phyloP scores from a whole-genome alignment of 1,140 invertebrate species.

The Caenorhabditis latens region DNA sequence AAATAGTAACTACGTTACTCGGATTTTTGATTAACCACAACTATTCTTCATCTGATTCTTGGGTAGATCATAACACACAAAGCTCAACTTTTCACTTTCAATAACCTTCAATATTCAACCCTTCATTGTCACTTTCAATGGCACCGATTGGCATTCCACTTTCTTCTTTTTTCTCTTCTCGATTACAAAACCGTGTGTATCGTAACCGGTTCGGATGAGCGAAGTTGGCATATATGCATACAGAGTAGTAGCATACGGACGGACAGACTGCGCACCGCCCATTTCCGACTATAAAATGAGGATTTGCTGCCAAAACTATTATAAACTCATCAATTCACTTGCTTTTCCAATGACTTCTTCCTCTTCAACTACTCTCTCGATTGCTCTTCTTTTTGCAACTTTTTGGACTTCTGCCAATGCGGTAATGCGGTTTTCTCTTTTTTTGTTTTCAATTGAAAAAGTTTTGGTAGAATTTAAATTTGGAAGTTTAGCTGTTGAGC shows the following conservation, averaged over 20 bases:
- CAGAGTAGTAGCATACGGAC: not conserved
- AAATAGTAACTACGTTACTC: too few species aligned
- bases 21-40: too few species aligned
- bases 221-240: conserved; percentile 54
- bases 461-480: not conserved
- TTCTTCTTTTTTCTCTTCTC: conserved; percentile 13
- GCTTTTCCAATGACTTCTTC: conserved; percentile 36
- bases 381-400: conserved; percentile 51
- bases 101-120: conserved; percentile 30
- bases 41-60: too few species aligned
- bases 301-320: conserved; percentile 38
- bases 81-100: not conserved
- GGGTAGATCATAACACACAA: too few species aligned
- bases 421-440: conserved; percentile 15
- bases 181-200: conserved; percentile 50
- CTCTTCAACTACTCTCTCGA: not conserved
- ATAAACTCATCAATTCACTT: conserved; percentile 51
- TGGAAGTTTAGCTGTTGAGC: too few species aligned
- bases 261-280: not conserved
- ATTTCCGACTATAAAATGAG: conserved; percentile 51
- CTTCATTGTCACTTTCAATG: conserved; percentile 31
- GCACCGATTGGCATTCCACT: conserved; percentile 37
- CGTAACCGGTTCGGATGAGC: conserved; percentile 51
- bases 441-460: not conserved
- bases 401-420: conserved; percentile 40